Evolutionary conservation across 2,888 invertebrate species (phyloP).

Genomic region (Ditylenchus weischeri): DNA sequence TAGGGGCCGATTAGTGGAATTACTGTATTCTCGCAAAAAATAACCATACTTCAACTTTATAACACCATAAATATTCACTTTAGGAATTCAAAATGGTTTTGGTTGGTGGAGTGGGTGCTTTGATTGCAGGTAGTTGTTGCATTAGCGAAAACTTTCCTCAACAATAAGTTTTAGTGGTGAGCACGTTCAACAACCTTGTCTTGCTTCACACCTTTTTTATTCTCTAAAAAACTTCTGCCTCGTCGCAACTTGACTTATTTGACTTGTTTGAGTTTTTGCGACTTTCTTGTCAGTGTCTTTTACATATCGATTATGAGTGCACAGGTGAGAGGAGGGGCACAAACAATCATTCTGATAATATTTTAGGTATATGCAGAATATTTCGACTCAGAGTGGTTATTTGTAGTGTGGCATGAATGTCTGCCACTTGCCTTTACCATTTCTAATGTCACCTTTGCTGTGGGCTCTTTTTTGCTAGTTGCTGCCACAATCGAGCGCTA

Average conservation of each 20-base stretch:
- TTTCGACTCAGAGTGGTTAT: conserved; percentile 43
- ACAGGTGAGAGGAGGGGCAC: conserved; percentile 35
- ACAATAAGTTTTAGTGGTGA: conserved; percentile 27
- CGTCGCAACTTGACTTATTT: conserved; percentile 48
- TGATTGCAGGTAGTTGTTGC: conserved; percentile 32
- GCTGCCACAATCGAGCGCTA: conserved; percentile 54
- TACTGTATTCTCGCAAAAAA: no score
- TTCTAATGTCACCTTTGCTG: conserved; percentile 51
- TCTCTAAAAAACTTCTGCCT: conserved; percentile 36
- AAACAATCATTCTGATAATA: conserved; percentile 66
- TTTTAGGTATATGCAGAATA: conserved; percentile 42
- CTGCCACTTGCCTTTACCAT: conserved; percentile 50
- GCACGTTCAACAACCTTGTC: conserved; percentile 47
- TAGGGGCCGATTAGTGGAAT: no score
- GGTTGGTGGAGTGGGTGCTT: conserved; percentile 48
- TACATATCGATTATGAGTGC: conserved; percentile 48
- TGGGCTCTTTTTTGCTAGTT: conserved; percentile 51
- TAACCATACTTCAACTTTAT: no score
- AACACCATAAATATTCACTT: conserved; percentile 16
- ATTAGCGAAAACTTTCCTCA: no score
- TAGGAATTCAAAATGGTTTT: conserved; percentile 52
- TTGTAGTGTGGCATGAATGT: conserved; percentile 48
- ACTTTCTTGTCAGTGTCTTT: conserved; percentile 48
- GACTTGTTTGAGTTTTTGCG: conserved; percentile 51
- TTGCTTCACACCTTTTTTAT: conserved; percentile 49